Evolutionary conservation across 2,113 vertebrate genomes (phyloP), one percentile per base, ranked within the genome.

Genomic region (Xyrauchen texanus): DNA sequence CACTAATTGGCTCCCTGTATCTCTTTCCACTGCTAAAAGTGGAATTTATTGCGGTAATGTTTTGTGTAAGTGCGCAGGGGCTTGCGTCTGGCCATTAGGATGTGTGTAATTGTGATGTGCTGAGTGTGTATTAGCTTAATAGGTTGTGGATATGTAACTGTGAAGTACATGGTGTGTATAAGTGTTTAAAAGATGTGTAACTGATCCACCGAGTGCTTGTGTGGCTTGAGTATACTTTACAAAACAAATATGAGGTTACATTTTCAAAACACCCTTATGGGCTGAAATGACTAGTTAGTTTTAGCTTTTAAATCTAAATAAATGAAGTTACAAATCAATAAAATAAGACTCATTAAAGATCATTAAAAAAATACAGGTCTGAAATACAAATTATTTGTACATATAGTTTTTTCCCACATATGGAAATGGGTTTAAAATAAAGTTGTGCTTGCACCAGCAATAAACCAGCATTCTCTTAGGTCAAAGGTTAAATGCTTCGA

Each of bases 401-500:
- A 58, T 58, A n/a, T 58, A n/a, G 13, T 58, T 58, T 58, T 6
- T 6, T 6, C 13, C 11, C 12, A 15, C 0, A 34, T 34, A 34
- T 34, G 52, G 73, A 76, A 64, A 0, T 7, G 34, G 16, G 60
- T 75, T 63, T 13, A n/a, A 62, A 75, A 88, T n/a, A 89, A 89
- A 86, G 87, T 78, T 68, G 84, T 80, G 85, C 87, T 89, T 91
- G 87, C 78, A 78, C 79, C 21, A 71, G 85, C 82, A 79, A 84
- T 91, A 89, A 91, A 92, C 79, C 80, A 85, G 87, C 85, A 85
- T 87, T 84, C 87, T 71, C 72, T 9, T 64, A 52, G 89, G 88
- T 92, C 90, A 92, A 75, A 88, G 92, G 92, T 91, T 82, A 82
- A 87, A 86, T 84, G 89, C 84, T 89, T 87, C 85, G 85, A 63